A percentile compares a stretch with the other conserved stretches of the same genome.
phyloP scores from a whole-genome alignment of 2,888 invertebrate genomes.

The Teleiodes luculella region DNA sequence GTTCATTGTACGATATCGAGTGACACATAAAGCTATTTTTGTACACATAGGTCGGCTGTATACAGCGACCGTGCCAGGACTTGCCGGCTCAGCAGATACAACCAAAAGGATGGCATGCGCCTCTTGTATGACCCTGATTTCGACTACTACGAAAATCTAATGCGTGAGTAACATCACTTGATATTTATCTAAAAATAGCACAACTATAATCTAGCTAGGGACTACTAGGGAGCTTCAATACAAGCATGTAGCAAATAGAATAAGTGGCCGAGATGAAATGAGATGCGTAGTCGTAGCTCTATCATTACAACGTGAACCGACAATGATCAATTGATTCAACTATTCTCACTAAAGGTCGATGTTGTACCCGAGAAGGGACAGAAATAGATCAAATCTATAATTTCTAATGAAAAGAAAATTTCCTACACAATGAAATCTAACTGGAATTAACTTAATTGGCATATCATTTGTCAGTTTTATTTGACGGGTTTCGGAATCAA shows the following conservation, averaged over 20 bases:
- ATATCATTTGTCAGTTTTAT: too few species aligned
- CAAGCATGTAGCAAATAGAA: neutral
- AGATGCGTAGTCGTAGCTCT: conserved; percentile 17
- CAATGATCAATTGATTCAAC: conserved; percentile 30
- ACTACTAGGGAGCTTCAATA: neutral
- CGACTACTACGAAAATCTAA: conserved; percentile 95
- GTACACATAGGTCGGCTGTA: conserved; percentile 83
- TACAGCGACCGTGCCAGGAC: conserved; percentile 92
- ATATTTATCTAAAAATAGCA: neutral
- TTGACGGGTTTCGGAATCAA: too few species aligned
- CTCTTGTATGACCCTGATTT: conserved; percentile 94
- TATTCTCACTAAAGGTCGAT: conserved; percentile 28
- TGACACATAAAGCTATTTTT: conserved; percentile 29
- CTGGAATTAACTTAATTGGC: neutral
- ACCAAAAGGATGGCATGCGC: conserved; percentile 91
- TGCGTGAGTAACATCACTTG: conserved; percentile 84
- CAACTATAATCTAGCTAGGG: neutral
- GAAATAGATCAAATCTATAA: conserved; percentile 39
- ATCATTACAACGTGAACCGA: neutral
- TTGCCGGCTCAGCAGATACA: conserved; percentile 90
- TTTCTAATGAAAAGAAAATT: conserved; percentile 6
- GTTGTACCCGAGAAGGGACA: conserved; percentile 35
- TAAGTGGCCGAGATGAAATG: neutral
- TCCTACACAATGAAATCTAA: neutral
- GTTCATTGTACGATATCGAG: conserved; percentile 40